Conservation (phyloP, 2,888 invertebrate genomes). For the Unio delphinus region DNA sequence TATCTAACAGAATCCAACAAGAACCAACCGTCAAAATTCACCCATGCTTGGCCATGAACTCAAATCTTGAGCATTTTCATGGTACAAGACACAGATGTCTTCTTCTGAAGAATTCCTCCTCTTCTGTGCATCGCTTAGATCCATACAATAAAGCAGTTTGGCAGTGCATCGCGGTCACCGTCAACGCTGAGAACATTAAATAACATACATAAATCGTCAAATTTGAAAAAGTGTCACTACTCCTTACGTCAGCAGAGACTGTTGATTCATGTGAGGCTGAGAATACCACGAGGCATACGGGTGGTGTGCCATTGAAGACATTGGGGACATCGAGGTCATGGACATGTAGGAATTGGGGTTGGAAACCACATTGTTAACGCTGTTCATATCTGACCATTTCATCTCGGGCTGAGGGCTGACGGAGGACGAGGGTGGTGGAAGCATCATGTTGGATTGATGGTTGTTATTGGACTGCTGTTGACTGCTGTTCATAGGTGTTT, state of each 20-base stretch:
- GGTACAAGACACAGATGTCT: no score
- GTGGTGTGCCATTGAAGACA: slow-evolving; percentile 48
- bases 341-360: slow-evolving; percentile 48
- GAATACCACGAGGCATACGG: slow-evolving; percentile 52
- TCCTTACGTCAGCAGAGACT: slow-evolving; percentile 50
- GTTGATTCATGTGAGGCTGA: slow-evolving; percentile 48
- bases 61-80: no score
- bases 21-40: no score
- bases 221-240: no score
- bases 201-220: no score
- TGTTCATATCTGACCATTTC: slow-evolving; percentile 47
- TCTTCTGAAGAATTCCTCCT: no score
- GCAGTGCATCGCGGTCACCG: no score
- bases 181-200: no score
- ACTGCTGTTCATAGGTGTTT: slow-evolving; percentile 42
- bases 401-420: slow-evolving; percentile 53
- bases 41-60: no score
- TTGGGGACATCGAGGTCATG: slow-evolving; percentile 43
- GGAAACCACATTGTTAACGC: slow-evolving; percentile 36
- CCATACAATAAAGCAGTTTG: no score
- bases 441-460: slow-evolving; percentile 25
- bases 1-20: no score
- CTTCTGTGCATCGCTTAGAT: no score
- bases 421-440: slow-evolving; percentile 49
- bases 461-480: slow-evolving; percentile 35